Percentiles rank a stretch among this genome's conserved stretches.
Evolutionary conservation across 2,797 vertebrate species (phyloP).

Genomic region (Coracias cyanogaster): DNA sequence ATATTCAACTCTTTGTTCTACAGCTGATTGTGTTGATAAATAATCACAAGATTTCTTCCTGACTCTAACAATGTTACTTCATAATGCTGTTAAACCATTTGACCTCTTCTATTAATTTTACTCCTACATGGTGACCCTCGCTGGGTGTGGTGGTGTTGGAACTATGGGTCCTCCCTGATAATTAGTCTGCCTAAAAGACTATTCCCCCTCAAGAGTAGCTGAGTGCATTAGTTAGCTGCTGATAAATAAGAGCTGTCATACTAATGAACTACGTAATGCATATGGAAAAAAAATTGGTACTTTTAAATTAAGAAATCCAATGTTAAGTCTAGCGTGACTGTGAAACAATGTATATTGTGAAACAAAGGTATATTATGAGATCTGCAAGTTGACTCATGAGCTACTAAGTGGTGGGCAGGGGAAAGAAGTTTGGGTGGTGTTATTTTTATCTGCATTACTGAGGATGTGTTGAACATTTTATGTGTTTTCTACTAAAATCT

Average conservation of each 20-base stretch:
- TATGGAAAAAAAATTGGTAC: neutral
- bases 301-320: neutral
- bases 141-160: neutral
- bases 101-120: neutral
- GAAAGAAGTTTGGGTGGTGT: neutral
- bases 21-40: conserved; percentile 46
- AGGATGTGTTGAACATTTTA: neutral
- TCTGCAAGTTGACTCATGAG: neutral
- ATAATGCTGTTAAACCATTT: neutral
- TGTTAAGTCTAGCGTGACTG: neutral
- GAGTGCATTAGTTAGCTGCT: neutral
- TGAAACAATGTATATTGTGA: neutral
- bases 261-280: neutral
- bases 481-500: neutral
- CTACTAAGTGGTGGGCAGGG: neutral
- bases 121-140: neutral
- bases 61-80: neutral
- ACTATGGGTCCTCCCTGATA: neutral
- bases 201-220: neutral
- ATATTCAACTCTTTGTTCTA: neutral
- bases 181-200: neutral
- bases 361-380: neutral
- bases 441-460: neutral
- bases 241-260: neutral
- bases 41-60: conserved; percentile 32